Percentiles rank a stretch among this genome's conserved stretches.
Evolutionary conservation across 2,113 vertebrate genomes (phyloP).

Genomic region (Synodontis membranacea): DNA sequence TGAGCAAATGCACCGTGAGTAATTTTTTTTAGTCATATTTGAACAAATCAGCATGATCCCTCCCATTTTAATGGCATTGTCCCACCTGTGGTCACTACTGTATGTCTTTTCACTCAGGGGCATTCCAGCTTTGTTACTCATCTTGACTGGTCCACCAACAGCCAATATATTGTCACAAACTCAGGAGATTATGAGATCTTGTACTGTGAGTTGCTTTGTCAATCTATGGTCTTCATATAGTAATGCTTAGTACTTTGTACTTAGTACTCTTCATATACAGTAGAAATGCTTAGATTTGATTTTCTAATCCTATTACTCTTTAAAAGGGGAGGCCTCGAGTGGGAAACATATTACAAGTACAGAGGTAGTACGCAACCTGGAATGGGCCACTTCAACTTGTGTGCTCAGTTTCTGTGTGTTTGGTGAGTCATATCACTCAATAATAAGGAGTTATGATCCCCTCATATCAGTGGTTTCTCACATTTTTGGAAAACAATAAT

Average conservation of each 20-base stretch:
- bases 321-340: constrained; percentile 76
- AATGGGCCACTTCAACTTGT: constrained; percentile 83
- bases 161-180: constrained; percentile 86
- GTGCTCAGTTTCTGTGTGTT: constrained; percentile 82
- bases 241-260: neutral
- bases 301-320: constrained; percentile 12
- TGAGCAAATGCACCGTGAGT: constrained; percentile 79
- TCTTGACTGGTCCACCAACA: constrained; percentile 84
- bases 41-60: neutral
- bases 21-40: neutral
- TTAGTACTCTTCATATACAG: too few species aligned
- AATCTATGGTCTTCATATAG: neutral
- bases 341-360: constrained; percentile 84
- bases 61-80: neutral
- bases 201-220: constrained; percentile 77
- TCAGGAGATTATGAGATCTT: constrained; percentile 91
- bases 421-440: constrained; percentile 67
- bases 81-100: neutral
- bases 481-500: constrained; percentile 16
- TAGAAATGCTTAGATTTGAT: neutral
- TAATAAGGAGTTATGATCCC: neutral
- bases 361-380: constrained; percentile 77
- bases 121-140: constrained; percentile 92
- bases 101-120: constrained; percentile 67
- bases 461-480: neutral